Evolutionary conservation across 2,888 invertebrate genomes (phyloP).

Genomic region (Agrotis segetum): DNA sequence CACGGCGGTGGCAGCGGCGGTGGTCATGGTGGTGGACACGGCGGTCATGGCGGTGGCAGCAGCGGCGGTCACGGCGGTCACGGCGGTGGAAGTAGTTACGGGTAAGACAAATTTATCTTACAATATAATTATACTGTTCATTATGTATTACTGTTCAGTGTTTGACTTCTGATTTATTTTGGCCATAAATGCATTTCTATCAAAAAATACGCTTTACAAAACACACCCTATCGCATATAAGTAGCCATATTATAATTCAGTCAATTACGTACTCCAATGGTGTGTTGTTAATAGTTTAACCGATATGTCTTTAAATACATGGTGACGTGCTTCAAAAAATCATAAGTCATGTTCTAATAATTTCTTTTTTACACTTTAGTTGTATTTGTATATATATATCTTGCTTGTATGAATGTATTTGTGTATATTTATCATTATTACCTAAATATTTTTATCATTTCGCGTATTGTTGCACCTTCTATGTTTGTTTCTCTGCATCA

Average conservation of each 20-base stretch:
- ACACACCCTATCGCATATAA: background rate
- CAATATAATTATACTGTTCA: too few relatives aligned
- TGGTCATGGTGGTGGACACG: too few relatives aligned
- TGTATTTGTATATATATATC: too few relatives aligned
- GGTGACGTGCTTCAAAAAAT: background rate
- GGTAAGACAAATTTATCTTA: conserved; percentile 15
- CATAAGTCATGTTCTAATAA: background rate
- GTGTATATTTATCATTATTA: too few relatives aligned
- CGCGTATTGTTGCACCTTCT: too few relatives aligned
- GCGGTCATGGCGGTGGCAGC: background rate
- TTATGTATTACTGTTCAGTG: background rate
- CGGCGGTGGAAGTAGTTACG: conserved; percentile 6
- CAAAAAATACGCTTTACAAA: background rate
- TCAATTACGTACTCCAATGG: background rate
- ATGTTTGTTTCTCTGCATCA: too few relatives aligned
- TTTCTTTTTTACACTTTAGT: too few relatives aligned
- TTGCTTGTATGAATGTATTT: too few relatives aligned
- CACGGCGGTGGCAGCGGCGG: background rate
- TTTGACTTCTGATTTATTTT: background rate
- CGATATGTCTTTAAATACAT: background rate
- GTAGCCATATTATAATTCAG: background rate
- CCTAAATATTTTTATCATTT: too few relatives aligned
- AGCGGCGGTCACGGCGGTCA: background rate
- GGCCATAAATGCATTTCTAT: background rate
- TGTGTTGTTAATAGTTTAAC: background rate